phyloP scores from a whole-genome alignment of 1,140 invertebrate genomes.

The Drosophila sturtevanti region DNA sequence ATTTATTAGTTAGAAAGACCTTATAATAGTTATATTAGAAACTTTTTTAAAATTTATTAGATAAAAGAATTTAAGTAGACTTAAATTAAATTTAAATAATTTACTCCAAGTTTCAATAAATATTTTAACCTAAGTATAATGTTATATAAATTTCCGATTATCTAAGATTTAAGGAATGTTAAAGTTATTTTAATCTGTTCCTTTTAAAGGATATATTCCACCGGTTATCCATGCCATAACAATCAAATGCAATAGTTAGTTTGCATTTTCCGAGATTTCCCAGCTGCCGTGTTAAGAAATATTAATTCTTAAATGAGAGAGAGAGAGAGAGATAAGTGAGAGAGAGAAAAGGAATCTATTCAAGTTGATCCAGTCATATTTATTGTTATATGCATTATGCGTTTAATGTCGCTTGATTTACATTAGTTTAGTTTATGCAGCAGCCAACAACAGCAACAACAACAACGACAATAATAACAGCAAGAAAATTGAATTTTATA shows the following conservation, averaged over 20 bases:
- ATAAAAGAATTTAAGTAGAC: too few relatives aligned
- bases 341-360: constrained; percentile 14
- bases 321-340: not conserved
- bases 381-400: constrained; percentile 64
- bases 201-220: not conserved
- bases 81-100: too few relatives aligned
- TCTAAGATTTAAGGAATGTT: too few relatives aligned
- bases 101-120: too few relatives aligned
- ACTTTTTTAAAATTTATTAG: too few relatives aligned
- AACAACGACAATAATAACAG: constrained; percentile 16
- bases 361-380: constrained; percentile 42
- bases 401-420: constrained; percentile 76
- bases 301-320: constrained; percentile 49
- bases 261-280: not conserved
- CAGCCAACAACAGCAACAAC: too few relatives aligned
- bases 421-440: constrained; percentile 52
- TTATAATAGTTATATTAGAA: too few relatives aligned
- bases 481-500: constrained; percentile 45
- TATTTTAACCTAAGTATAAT: too few relatives aligned
- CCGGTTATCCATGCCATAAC: not conserved
- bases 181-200: too few relatives aligned
- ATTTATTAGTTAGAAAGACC: too few relatives aligned
- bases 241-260: not conserved
- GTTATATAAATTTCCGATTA: too few relatives aligned
- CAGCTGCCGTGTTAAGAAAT: constrained; percentile 52